Base-by-base conservation (phyloP, 2,113 vertebrate species). In the Setophaga petechia region DNA sequence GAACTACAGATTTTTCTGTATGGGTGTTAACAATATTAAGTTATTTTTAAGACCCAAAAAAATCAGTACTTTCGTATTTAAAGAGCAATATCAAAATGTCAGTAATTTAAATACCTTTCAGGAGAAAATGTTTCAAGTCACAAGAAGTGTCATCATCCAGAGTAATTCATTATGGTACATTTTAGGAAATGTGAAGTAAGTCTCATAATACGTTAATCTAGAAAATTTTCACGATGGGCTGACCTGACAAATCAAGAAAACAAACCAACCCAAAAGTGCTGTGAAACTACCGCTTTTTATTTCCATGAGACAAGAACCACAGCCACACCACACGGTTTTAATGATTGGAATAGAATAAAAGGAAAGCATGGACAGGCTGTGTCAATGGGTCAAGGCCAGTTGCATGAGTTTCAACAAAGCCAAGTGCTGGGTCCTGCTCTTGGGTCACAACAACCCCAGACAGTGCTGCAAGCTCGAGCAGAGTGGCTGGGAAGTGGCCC, bases 381-480 rank as follows among this genome's bases (percentile, higher is more conserved):
- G 33, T 55, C 1, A 0, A 35, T 20, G 27, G 25, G 6, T 33
- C 0, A 2, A 69, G 16, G 19, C 18, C 44, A 46, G 2, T 20
- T n/a, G n/a, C 23, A 24, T 27, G 46, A 71, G 13, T 5, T 51
- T 73, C 27, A 63, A 31, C 44, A 86, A 73, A 68, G 17, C 23
- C 2, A 11, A n/a, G 15, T 47, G 9, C 25, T 3, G 1, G 6
- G 22, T 58, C 20, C 47, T 43, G 43, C 15, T 5, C 15, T 24
- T 54, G 9, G 5, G 12, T 52, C 61, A 68, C 49, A 65, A 12
- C 3, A 72, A 25, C 10, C 4, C 13, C 41, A 28, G 15, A 20
- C 10, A 63, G 47, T 8, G 7, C n/a, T 47, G 2, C 41, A 46
- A 41, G 35, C 24, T 87, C 6, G n/a, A 23, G 12, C 15, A n/a